These are phyloP conservation scores for Perca schrenkii DNA, from an alignment of 2,113 vertebrate genomes.

Conservation along the genomic window DNA sequence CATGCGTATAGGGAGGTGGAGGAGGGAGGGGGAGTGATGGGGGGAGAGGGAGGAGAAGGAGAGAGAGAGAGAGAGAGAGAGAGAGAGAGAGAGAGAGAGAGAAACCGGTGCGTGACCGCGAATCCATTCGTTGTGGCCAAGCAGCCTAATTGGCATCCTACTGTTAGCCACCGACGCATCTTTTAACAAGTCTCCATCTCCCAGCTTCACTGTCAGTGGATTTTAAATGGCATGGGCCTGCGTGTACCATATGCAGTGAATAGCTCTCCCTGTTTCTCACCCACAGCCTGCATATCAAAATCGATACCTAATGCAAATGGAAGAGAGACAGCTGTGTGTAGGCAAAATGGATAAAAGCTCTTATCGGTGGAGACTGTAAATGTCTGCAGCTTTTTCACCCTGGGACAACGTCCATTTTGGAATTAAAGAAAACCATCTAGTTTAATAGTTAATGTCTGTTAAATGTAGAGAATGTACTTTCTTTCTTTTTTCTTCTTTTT, in stretches of 20 bases:
- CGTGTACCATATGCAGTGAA: slow-evolving; percentile 53
- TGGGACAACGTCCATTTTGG: slow-evolving; percentile 46
- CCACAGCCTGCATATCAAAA: slow-evolving; percentile 71
- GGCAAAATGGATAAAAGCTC: slow-evolving; percentile 45
- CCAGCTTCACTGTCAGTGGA: slow-evolving; percentile 63
- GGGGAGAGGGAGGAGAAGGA: not conserved
- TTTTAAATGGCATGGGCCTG: slow-evolving; percentile 60
- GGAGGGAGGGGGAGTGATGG: not conserved
- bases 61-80: slow-evolving; percentile 53
- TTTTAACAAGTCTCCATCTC: slow-evolving; percentile 77
- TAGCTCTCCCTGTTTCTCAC: slow-evolving; percentile 57
- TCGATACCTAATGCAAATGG: slow-evolving; percentile 80
- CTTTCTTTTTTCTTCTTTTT: not conserved
- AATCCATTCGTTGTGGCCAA: slow-evolving; percentile 73
- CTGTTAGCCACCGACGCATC: slow-evolving; percentile 79
- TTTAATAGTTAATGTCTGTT: not conserved
- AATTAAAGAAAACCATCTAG: slow-evolving; percentile 1
- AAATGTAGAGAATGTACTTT: not conserved
- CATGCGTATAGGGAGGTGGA: slow-evolving; percentile 1
- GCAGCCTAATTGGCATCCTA: slow-evolving; percentile 81
- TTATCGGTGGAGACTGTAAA: slow-evolving; percentile 52
- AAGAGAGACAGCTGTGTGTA: slow-evolving; percentile 50
- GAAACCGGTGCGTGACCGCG: slow-evolving; percentile 70
- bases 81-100: slow-evolving; percentile 29
- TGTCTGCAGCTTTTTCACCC: slow-evolving; percentile 31